Conservation (phyloP, 2,888 invertebrate species). For the Acrobasis repandana region DNA sequence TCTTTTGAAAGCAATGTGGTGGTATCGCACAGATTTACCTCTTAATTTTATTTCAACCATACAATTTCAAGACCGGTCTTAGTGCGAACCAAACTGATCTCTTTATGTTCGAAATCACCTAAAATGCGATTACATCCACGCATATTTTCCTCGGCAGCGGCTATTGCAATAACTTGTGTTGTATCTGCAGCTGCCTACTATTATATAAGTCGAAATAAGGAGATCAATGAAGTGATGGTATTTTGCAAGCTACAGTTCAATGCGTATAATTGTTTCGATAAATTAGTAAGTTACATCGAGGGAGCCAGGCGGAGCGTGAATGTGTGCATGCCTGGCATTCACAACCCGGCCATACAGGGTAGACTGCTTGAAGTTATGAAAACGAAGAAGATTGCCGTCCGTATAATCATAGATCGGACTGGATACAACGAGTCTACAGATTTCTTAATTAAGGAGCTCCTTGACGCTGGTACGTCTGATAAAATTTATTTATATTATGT, state of each 20-base stretch:
- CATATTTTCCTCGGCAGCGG: constrained; percentile 67
- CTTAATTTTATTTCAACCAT: constrained; percentile 63
- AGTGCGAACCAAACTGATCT: constrained; percentile 34
- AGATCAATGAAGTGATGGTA: constrained; percentile 77
- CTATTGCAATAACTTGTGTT: constrained; percentile 67
- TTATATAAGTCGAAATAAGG: constrained; percentile 62
- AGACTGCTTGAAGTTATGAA: constrained; percentile 63
- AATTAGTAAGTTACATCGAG: constrained; percentile 70
- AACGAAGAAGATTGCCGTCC: constrained; percentile 63
- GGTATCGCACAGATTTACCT: constrained; percentile 50
- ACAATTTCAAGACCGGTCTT: constrained; percentile 61
- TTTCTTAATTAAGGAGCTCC: constrained; percentile 67
- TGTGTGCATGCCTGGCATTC: constrained; percentile 76
- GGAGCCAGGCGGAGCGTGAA: constrained; percentile 62
- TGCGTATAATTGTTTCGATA: constrained; percentile 73
- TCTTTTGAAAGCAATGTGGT: constrained; percentile 34
- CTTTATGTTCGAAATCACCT: constrained; percentile 68
- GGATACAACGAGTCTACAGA: constrained; percentile 69
- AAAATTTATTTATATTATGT: too few relatives aligned
- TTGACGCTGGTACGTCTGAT: constrained; percentile 62
- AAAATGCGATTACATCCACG: constrained; percentile 70
- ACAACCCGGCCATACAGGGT: constrained; percentile 74
- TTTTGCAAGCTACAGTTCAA: constrained; percentile 77
- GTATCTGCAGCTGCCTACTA: constrained; percentile 72
- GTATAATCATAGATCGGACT: constrained; percentile 67